These are phyloP conservation scores for Orchestes rusci DNA, from an alignment of 2,888 invertebrate species.

Conservation along the genomic window DNA sequence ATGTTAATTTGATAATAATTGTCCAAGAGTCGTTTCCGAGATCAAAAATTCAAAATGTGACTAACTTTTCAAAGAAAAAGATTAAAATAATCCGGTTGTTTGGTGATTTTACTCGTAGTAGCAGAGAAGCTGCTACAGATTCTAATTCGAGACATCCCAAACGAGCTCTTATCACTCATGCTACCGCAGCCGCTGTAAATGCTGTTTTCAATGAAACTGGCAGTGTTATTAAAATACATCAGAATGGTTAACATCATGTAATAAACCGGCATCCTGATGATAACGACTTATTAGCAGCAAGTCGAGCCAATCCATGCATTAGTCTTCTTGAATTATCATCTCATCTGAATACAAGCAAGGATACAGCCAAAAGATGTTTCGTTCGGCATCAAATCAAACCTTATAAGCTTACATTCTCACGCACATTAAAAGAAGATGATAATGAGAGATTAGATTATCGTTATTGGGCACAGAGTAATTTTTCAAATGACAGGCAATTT, in stretches of 20 bases:
- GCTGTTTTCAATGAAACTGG: neutral
- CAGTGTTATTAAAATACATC: neutral
- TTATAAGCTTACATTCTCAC: neutral
- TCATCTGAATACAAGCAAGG: no score
- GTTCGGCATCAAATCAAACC: neutral
- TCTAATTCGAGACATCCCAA: constrained; percentile 8
- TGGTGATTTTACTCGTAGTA: constrained; percentile 11
- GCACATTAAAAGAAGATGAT: neutral
- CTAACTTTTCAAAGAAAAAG: neutral
- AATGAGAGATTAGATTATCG: no score
- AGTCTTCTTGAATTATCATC: no score
- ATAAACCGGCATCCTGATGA: neutral
- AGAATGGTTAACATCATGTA: neutral
- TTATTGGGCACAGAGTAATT: no score
- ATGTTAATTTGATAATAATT: no score
- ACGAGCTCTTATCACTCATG: neutral
- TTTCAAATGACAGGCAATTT: neutral
- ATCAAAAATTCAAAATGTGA: no score
- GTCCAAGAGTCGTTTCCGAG: no score
- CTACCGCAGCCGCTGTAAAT: neutral
- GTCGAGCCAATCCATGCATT: no score
- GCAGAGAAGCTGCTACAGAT: constrained; percentile 10
- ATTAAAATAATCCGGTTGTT: constrained; percentile 3
- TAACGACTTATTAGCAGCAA: neutral
- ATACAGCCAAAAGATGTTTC: neutral